Conservation (phyloP, 2,888 invertebrate species). For the Caenorhabditis doughertyi region DNA sequence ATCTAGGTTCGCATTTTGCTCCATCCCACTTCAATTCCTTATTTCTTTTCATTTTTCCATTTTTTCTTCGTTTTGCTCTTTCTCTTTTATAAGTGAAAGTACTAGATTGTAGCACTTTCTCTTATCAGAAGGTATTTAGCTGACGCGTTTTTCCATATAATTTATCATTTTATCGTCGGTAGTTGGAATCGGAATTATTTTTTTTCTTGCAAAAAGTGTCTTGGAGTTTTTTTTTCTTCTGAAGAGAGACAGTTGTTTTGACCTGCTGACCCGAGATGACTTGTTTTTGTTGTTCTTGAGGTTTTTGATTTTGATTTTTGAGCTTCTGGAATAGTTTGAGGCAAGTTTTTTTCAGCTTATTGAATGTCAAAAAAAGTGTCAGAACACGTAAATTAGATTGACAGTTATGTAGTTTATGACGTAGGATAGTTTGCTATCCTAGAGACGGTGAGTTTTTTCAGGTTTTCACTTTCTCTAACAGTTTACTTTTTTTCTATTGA, state of each 20-base stretch:
- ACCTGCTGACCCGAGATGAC: background rate
- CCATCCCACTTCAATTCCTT: background rate
- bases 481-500: too few relatives aligned
- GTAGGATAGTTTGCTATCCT: too few relatives aligned
- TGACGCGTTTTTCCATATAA: slow-evolving; percentile 15
- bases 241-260: background rate
- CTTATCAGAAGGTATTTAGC: slow-evolving; percentile 14
- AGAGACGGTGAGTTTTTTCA: too few relatives aligned
- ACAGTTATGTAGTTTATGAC: too few relatives aligned
- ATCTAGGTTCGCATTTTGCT: background rate
- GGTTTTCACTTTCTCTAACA: too few relatives aligned
- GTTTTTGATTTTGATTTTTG: background rate
- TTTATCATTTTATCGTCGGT: slow-evolving; percentile 12
- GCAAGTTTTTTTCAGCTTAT: background rate
- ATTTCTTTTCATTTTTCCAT: background rate
- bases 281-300: background rate
- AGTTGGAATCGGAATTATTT: background rate
- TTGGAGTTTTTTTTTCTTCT: background rate
- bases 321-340: background rate
- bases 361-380: too few relatives aligned
- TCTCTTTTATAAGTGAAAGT: slow-evolving; percentile 31
- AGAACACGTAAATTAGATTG: too few relatives aligned
- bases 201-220: background rate
- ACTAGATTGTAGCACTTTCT: slow-evolving; percentile 36
- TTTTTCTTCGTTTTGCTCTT: background rate